These are phyloP conservation scores for Harpalus rubripes DNA, from an alignment of 2,888 invertebrate genomes.

Conservation along the genomic window DNA sequence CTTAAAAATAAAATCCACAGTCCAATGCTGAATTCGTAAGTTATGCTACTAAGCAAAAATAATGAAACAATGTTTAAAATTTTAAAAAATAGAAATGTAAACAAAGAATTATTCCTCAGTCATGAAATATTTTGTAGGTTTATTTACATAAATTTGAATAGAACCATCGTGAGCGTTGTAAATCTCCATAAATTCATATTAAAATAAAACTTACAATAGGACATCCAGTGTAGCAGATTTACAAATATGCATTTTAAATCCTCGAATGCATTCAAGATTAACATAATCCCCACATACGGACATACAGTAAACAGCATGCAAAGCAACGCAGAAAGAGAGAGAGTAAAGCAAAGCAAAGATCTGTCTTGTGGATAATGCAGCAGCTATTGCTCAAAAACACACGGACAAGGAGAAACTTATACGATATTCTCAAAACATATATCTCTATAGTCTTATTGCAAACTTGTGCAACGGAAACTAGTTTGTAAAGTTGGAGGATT, in stretches of 20 bases:
- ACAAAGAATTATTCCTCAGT: neutral
- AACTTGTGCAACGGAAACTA: slow-evolving; percentile 22
- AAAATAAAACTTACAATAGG: slow-evolving; percentile 21
- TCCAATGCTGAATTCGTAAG: no score
- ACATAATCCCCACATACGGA: slow-evolving; percentile 24
- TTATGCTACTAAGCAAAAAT: no score
- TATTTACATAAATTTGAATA: slow-evolving; percentile 7
- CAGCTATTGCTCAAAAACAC: slow-evolving; percentile 21
- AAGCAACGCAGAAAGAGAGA: no score
- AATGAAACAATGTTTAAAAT: no score
- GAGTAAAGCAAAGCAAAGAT: neutral
- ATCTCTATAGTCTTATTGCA: slow-evolving; percentile 47
- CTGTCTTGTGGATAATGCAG: neutral
- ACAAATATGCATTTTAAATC: slow-evolving; percentile 29
- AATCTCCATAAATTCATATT: slow-evolving; percentile 10
- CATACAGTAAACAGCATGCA: neutral
- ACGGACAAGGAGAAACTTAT: slow-evolving; percentile 10
- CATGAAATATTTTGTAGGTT: neutral
- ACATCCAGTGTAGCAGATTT: slow-evolving; percentile 10
- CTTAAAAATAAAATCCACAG: no score
- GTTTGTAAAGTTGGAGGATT: slow-evolving; percentile 41
- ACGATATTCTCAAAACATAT: slow-evolving; percentile 49
- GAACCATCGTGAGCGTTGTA: neutral
- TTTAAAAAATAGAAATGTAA: neutral
- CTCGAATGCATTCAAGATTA: slow-evolving; percentile 12